A percentile compares a stretch with the other conserved stretches of the same genome.
These are phyloP conservation scores for Cepaea hortensis DNA, from an alignment of 2,888 invertebrate species.

Conservation along the genomic window DNA sequence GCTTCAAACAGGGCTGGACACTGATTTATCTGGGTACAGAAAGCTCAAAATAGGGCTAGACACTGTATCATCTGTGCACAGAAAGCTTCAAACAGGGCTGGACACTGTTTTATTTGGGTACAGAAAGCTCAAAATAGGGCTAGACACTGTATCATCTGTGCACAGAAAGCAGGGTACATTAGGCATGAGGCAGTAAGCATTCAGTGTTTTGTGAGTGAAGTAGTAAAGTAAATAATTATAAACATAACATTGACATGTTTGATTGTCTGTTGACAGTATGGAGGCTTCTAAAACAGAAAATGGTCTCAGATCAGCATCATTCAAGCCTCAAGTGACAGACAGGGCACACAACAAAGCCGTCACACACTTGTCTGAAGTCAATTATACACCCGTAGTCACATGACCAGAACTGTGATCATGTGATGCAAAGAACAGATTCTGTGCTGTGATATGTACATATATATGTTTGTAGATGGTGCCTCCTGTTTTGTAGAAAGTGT, in stretches of 20 bases:
- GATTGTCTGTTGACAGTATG: not conserved
- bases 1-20: too few species aligned
- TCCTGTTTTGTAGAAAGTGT: not conserved
- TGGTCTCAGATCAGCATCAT: not conserved
- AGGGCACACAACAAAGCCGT: not conserved
- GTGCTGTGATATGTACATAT: constrained; percentile 45
- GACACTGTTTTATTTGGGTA: too few species aligned
- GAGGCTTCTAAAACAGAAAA: constrained; percentile 2
- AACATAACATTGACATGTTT: not conserved
- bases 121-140: too few species aligned
- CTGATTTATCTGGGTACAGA: too few species aligned
- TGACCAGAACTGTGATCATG: constrained; percentile 12
- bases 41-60: too few species aligned
- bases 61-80: too few species aligned
- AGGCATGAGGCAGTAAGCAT: too few species aligned
- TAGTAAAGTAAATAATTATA: too few species aligned
- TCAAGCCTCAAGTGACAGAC: constrained; percentile 1
- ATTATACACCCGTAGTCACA: constrained; percentile 29
- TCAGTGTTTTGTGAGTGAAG: too few species aligned
- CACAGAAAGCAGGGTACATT: too few species aligned
- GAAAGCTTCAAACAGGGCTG: too few species aligned
- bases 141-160: too few species aligned
- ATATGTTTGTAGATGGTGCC: not conserved
- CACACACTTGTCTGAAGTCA: not conserved
- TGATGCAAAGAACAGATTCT: not conserved